These are phyloP conservation scores for Bhutanitis thaidina DNA, from an alignment of 2,888 invertebrate species.

Conservation along the genomic window DNA sequence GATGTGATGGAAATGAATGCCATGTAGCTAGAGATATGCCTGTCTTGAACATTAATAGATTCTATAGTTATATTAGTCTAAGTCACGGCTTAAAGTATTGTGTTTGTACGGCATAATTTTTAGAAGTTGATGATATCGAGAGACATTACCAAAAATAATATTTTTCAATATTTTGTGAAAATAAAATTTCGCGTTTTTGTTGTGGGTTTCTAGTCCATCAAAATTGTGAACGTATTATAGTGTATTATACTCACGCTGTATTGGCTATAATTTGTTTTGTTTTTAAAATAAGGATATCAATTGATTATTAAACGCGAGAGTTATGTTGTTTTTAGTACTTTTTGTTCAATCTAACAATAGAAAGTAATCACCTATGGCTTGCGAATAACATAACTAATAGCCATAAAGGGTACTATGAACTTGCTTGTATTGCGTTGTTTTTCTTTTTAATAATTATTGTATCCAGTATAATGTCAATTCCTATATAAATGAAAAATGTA, in stretches of 20 bases:
- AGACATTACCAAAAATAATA: constrained; percentile 50
- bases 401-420: constrained; percentile 69
- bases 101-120: constrained; percentile 38
- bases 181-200: constrained; percentile 48
- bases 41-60: constrained; percentile 29
- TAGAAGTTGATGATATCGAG: constrained; percentile 32
- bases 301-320: constrained; percentile 47
- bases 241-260: constrained; percentile 41
- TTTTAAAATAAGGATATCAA: constrained; percentile 43
- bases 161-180: constrained; percentile 43
- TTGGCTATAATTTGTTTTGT: constrained; percentile 50
- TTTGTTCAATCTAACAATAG: constrained; percentile 74
- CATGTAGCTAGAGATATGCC: constrained; percentile 58
- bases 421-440: constrained; percentile 76
- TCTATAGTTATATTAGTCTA: constrained; percentile 27
- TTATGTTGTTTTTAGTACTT: constrained; percentile 63
- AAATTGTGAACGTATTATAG: constrained; percentile 64
- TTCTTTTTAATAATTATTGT: constrained; percentile 45
- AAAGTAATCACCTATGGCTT: constrained; percentile 71
- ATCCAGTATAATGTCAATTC: constrained; percentile 25
- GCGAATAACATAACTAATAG: constrained; percentile 77
- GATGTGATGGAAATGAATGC: constrained; percentile 74
- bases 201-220: constrained; percentile 77
- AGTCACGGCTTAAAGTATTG: constrained; percentile 32
- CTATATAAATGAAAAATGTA: constrained; percentile 5